Base-by-base conservation (phyloP, 2,113 vertebrate genomes). In the Pterophyllum scalare region DNA sequence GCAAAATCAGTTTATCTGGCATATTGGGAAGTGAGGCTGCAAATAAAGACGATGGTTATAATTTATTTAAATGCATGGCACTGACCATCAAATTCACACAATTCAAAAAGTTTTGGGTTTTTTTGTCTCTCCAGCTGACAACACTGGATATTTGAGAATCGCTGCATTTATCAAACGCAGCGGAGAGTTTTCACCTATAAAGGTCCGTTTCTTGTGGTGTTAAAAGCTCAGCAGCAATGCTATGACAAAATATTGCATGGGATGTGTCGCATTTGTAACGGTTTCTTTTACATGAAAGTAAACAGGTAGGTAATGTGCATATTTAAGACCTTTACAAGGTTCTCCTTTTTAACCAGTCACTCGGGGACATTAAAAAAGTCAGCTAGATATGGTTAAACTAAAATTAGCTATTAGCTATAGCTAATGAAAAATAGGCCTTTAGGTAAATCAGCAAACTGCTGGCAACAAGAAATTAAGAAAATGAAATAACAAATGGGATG, bases 231-330 rank as follows among this genome's bases (percentile, higher is more conserved):
- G 26, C 67, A 33, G 67, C 46, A 19, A 33, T 72, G 10, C 26
- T 72, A 24, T 72, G 17, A 72, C 26, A 33, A 72, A 72, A 26
- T 54, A 72, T 72, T 72, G 46, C 46, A 72, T 33, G 26, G 67
- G 26, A 72, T 54, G 1, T 72, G 46, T 54, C 3, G 1, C 31
- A 33, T 67, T 72, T 72, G 67, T 31, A 13, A 11, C 4, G 1
- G 19, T 49, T 72, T 72, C 26, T 72, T 72, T 72, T 20, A 72
- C 26, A 54, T 72, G 46, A 72, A 72, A 72, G 46, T 46, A 54
- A 54, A 54, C 11, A 72, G 67, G 67, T 0, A 14, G 67, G 26
- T 2, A 33, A 10, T 1, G 43, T 0, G 2, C 26, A n/a, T 54
- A 12, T 72, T 14, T 72, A 54, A 72, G 11, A 72, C 1, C 46